phyloP scores from a whole-genome alignment of 2,797 vertebrate genomes.

The Cichlasoma orientale region DNA sequence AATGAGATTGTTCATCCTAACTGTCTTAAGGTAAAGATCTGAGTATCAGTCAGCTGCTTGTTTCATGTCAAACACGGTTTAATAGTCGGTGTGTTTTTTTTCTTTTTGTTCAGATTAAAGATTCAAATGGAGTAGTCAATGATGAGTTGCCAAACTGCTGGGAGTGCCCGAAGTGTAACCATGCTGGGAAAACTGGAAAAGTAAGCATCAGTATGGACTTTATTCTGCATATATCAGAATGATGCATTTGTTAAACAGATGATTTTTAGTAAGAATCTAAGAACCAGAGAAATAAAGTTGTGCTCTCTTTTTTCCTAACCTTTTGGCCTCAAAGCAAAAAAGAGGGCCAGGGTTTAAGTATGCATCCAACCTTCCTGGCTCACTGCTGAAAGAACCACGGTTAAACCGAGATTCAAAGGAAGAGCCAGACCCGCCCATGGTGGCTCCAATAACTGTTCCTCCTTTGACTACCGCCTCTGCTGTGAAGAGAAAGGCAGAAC shows the following conservation, averaged over 20 bases:
- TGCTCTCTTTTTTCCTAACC: conserved; percentile 82
- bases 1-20: conserved; percentile 96
- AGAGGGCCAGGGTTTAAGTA: conserved; percentile 98
- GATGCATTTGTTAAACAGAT: background rate
- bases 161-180: conserved; percentile 98
- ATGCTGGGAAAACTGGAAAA: conserved; percentile 97
- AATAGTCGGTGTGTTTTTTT: background rate
- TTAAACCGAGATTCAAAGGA: conserved; percentile 89
- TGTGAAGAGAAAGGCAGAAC: conserved; percentile 81
- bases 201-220: conserved; percentile 85
- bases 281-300: conserved; percentile 89
- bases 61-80: background rate
- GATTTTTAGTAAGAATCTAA: background rate
- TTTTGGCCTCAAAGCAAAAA: conserved; percentile 99
- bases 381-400: conserved; percentile 92
- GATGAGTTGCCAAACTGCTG: conserved; percentile 99
- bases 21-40: conserved; percentile 90
- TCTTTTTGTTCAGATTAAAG: conserved; percentile 85
- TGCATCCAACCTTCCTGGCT: conserved; percentile 95
- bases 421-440: conserved; percentile 77
- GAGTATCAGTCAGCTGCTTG: background rate
- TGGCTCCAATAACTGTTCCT: conserved; percentile 71
- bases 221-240: background rate
- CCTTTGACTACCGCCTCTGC: conserved; percentile 66
- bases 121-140: conserved; percentile 93